Evolutionary conservation across 2,797 vertebrate species (phyloP), one percentile per base, ranked within the genome.

Genomic region (Mastacembelus armatus): DNA sequence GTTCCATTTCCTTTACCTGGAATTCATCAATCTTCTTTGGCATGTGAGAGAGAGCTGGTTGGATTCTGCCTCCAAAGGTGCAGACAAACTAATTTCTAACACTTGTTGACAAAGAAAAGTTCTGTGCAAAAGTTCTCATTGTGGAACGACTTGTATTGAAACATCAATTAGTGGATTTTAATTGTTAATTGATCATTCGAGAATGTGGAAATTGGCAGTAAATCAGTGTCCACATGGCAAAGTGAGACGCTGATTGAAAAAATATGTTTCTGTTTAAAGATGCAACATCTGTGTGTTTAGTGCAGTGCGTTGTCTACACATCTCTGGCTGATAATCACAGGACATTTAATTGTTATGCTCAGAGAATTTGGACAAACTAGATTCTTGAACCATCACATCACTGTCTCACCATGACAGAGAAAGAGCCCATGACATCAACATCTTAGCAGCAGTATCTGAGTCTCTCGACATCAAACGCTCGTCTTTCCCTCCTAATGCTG

Each of bases 1-100:
- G 62, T 80, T 64, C 66, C 26, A 48, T 61, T 74, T 66, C 52
- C 30, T 78, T 65, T 56, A 44, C 45, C 27, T 21, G 22, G 33
- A 67, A 71, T 58, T 68, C 77, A 81, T 84, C 74, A 29, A 45
- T 77, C 74, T 77, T 39, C 26, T 44, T 42, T 62, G 63, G 29
- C 45, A 15, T 7, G n/a, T n/a, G n/a, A n/a, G 15, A 61, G 35
- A n/a, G 49, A 19, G 35, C 39, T 51, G 79, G 82, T 84, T 66
- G 67, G 64, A 66, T 79, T 58, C 54, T 11, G n/a, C 16, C 65
- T 45, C 56, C 14, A 38, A 35, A 18, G 8, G 47, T 38, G 26
- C 27, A 3, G 32, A 45, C 32, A 42, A 39, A 51, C 43, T 32
- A 0, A 70, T 36, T 66, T 45, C 57, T 21, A 51, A 56, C 15